Percentiles rank a stretch among this genome's conserved stretches.
These are phyloP conservation scores for Nibea coibor DNA, from an alignment of 2,113 vertebrate genomes.

Conservation along the genomic window DNA sequence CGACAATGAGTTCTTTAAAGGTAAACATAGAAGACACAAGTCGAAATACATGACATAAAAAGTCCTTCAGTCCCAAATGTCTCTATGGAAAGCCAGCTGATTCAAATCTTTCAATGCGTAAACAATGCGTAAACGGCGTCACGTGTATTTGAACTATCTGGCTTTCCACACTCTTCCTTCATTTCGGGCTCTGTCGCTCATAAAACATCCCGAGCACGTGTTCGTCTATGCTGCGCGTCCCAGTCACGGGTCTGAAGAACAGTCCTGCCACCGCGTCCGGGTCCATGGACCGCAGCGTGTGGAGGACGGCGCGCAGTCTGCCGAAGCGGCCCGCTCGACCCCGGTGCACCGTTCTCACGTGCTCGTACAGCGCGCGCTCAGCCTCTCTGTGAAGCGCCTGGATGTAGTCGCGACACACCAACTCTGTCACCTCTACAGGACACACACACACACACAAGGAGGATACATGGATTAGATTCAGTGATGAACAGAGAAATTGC, in stretches of 20 bases:
- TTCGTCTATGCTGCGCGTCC: conserved; percentile 89
- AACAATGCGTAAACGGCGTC: too few relatives aligned
- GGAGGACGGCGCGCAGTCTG: conserved; percentile 87
- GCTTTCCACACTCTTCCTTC: background rate
- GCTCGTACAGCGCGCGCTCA: conserved; percentile 89
- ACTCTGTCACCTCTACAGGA: conserved; percentile 85
- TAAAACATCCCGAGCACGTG: conserved; percentile 92
- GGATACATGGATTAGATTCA: too few relatives aligned
- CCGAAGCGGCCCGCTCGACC: conserved; percentile 49
- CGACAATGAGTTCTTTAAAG: background rate
- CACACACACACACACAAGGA: background rate
- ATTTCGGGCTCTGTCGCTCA: conserved; percentile 71
- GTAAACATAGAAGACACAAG: background rate
- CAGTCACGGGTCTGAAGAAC: conserved; percentile 92
- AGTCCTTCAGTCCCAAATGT: background rate
- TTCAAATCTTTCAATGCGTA: too few relatives aligned
- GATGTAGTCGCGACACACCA: conserved; percentile 89
- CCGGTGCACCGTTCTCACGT: conserved; percentile 85
- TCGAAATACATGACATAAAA: background rate
- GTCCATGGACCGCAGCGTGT: conserved; percentile 87
- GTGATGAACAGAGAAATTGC: background rate
- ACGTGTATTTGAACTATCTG: too few relatives aligned
- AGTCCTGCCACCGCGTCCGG: conserved; percentile 86
- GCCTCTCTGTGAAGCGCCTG: conserved; percentile 89
- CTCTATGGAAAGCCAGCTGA: too few relatives aligned